Base-by-base conservation (phyloP, 2,113 vertebrate species). In the Siphamia tubifer region DNA sequence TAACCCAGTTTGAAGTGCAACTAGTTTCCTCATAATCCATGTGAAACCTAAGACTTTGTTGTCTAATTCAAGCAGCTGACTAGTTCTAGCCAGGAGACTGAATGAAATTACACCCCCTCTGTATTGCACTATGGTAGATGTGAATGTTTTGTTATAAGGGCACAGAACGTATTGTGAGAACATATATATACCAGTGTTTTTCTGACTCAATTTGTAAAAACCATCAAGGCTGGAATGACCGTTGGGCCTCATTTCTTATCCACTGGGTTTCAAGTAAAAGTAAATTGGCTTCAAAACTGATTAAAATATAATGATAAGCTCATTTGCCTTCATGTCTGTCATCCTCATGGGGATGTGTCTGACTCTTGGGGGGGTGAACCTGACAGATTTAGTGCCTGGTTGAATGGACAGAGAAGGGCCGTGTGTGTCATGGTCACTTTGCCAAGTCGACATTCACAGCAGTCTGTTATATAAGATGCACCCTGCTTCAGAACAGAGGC, bases 1-100 rank as follows among this genome's bases (percentile, higher is more conserved):
- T 38, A 74, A 80, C 67, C 78, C 57, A 74, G 61, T 74, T 66
- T 35, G 12, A 60, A 74, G 43, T 43, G 54, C 77, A 79, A 81
- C 63, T 24, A 65, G 31, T 72, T 83, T 74, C 35, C 20, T 61
- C 28, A 54, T 12, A 52, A 55, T 63, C 43, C 65, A 54, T 15
- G 38, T 53, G 51, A 62, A 77, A 80, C 54, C 32, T 10, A 31
- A 35, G 4, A 54, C 42, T 21, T 8, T 1, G 23, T 17, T 56
- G 21, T 57, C 31, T 3, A 39, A 40, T 63, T 71, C 8, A 38
- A 21, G 7, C 39, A 55, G 21, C 19, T 66, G 25, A 34, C 35
- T 21, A 6, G 25, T 40, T 55, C 17, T 31, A 36, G 48, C 12
- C 42, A 21, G 44, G 31, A 11, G 34, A 55, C 21, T 42, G 34